These are phyloP conservation scores for Lophotis ruficrista DNA, from an alignment of 2,113 vertebrate genomes.

Conservation along the genomic window DNA sequence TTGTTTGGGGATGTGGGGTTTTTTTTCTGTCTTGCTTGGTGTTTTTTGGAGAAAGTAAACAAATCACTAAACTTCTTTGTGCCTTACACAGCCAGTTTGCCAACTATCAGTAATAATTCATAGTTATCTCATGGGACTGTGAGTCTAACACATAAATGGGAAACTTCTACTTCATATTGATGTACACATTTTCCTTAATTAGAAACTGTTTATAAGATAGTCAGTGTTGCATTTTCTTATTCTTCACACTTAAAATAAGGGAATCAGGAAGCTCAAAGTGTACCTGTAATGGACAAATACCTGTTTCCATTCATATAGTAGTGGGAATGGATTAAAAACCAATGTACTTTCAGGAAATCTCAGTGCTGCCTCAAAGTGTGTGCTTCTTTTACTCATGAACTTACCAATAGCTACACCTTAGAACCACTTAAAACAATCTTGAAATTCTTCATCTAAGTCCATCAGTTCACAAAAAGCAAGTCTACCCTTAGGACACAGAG, in stretches of 20 bases:
- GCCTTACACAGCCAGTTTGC: background rate
- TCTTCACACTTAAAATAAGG: background rate
- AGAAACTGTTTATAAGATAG: background rate
- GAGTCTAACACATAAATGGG: background rate
- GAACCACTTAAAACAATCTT: background rate
- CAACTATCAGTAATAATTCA: background rate
- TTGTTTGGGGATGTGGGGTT: rapidly evolving
- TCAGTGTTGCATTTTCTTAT: background rate
- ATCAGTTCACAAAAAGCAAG: background rate
- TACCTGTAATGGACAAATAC: background rate
- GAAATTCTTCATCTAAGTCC: background rate
- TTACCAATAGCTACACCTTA: background rate
- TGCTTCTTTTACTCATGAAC: background rate
- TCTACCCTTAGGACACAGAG: background rate
- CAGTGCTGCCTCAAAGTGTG: rapidly evolving
- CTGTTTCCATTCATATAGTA: background rate
- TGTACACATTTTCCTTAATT: background rate
- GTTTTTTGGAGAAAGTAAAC: background rate
- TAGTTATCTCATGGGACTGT: background rate
- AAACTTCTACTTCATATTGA: background rate
- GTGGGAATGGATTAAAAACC: background rate
- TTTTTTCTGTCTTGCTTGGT: background rate
- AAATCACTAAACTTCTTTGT: background rate
- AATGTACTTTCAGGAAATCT: background rate
- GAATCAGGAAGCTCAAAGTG: background rate